These are phyloP conservation scores for Holothuria glaberrima DNA, from an alignment of 35 echinoderm and acorn worm genomes.

Conservation along the genomic window DNA sequence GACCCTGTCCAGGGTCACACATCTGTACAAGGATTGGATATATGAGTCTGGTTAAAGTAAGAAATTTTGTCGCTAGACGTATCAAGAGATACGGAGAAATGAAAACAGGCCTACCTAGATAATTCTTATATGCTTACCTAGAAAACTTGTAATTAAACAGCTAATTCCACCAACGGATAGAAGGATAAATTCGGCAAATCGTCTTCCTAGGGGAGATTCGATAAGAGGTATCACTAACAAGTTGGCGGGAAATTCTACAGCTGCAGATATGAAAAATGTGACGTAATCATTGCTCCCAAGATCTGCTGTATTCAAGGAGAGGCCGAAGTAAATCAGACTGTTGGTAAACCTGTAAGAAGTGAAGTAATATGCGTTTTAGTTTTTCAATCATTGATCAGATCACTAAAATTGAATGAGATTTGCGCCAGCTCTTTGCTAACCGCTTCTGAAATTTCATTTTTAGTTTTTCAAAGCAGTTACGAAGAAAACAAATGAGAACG, in stretches of 20 bases:
- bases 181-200: conserved; percentile 10
- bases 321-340: conserved; percentile 88
- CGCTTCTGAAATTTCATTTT: too few relatives aligned
- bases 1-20: too few relatives aligned
- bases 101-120: too few relatives aligned
- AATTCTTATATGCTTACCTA: conserved; percentile 13
- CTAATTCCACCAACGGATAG: neutral
- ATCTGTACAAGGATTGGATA: too few relatives aligned
- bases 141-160: conserved; percentile 24
- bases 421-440: too few relatives aligned
- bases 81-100: neutral
- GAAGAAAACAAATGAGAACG: too few relatives aligned
- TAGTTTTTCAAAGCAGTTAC: too few relatives aligned
- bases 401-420: too few relatives aligned
- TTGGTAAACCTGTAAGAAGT: conserved; percentile 63
- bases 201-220: conserved; percentile 63
- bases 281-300: conserved; percentile 86
- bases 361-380: too few relatives aligned
- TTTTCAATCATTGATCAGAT: too few relatives aligned
- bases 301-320: conserved; percentile 84
- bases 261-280: conserved; percentile 73
- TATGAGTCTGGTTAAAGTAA: neutral
- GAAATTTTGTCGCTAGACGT: neutral
- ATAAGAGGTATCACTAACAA: conserved; percentile 69
- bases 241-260: conserved; percentile 83